Base-by-base conservation (phyloP, 1,140 invertebrate species). In the Drosophila lowei region DNA sequence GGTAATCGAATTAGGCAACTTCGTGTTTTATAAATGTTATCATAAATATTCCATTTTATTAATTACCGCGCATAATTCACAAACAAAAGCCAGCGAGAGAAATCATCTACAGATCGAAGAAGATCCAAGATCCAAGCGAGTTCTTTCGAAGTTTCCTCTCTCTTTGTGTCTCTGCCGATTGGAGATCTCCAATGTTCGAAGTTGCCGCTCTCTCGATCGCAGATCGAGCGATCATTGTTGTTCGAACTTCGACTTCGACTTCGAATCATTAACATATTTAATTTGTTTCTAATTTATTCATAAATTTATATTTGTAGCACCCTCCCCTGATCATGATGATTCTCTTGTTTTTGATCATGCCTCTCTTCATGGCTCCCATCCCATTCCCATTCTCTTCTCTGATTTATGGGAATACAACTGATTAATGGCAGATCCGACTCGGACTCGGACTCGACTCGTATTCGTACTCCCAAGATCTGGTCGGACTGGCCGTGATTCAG, bases 1-100 rank as follows among this genome's bases (percentile, higher is more conserved):
- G 83, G 81, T 86, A 86, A 86, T 86, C 81, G 83, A 86, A 86
- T 86, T 88, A 86, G 79, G 84, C 81, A 81, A 86, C 78, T 83
- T 86, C 83, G 83, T 86, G 83, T 88, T 88, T 88, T 86, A 88
- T 86, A 88, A 86, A 86, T 88, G 81, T 86, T 88, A 86, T 88
- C 83, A 88, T 86, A 88, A 86, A 86, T 86, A 86, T 86, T 88
- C 83, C 83, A 88, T 86, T 86, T 86, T 88, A 83, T 86, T 86
- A 86, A 86, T 86, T 88, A 88, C 81, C 83, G 79, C 77, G 78
- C 78, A 86, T 86, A 86, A 81, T 88, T 86, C 81, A 85, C 72
- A 59, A 67, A 64, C 54, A 63, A 67, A 73, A 52, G 18, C 23
- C 23, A 49, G 47, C 66, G 61, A 44, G 52, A 34, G 21, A 25